Evolutionary conservation across 2,113 vertebrate genomes (phyloP).

Genomic region (Pampusana beccarii): DNA sequence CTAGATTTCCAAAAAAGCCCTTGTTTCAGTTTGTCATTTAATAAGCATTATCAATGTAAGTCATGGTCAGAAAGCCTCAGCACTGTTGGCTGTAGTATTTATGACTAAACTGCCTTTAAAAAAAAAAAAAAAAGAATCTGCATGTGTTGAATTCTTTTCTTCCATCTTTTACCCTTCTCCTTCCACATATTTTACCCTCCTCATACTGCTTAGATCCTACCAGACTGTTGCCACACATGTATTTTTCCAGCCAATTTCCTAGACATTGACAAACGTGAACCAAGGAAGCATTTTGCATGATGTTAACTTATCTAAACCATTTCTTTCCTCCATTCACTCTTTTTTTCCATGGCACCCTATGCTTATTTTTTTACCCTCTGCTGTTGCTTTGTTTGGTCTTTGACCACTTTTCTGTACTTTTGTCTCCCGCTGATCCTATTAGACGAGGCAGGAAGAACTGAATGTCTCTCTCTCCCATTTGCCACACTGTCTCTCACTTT

Average conservation of each 20-base stretch:
- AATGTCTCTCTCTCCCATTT: not conserved
- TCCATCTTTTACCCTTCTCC: not conserved
- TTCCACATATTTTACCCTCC: not conserved
- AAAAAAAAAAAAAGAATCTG: not conserved
- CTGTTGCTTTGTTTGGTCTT: not conserved
- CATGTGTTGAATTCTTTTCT: not conserved
- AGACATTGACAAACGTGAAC: not conserved
- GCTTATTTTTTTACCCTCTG: not conserved
- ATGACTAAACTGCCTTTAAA: not conserved
- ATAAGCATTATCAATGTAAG: not conserved
- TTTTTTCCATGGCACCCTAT: not conserved
- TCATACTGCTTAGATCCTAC: not conserved
- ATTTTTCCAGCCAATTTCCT: conserved; percentile 12
- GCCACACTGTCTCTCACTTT: not conserved
- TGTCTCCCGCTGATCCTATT: not conserved
- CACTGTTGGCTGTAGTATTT: not conserved
- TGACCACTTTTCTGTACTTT: not conserved
- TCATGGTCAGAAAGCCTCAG: not conserved
- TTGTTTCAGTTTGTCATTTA: not conserved
- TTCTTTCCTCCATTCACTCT: not conserved
- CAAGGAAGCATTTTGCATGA: not conserved
- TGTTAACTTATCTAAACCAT: not conserved
- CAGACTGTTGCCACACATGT: not conserved
- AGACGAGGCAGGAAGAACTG: not conserved
- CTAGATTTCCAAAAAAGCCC: not conserved